Evolutionary conservation across 1,140 invertebrate genomes (phyloP), one percentile per base, ranked within the genome.

Genomic region (Piezodorus guildinii): DNA sequence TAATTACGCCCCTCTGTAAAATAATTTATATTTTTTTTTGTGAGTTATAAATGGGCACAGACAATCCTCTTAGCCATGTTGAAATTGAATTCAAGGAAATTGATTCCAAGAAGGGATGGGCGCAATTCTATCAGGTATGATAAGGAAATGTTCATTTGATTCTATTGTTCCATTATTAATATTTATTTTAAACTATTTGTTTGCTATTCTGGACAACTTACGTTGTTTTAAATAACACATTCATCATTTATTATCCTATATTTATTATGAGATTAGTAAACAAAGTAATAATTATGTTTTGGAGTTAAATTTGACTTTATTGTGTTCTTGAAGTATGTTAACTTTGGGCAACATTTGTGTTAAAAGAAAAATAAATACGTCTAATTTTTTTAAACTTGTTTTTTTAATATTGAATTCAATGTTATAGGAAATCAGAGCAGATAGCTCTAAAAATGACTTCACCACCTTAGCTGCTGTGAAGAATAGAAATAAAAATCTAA

Each of bases 401-500:
- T 30, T 30, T 30, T 30, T 30, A 30, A 30, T 30, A 9, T 30
- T 9, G 9, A 5, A 9, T 5, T 30, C 9, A 30, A 30, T 30
- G 70, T 78, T 78, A 68, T 74, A 85, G 81, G 78, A 77, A 73
- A 86, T 84, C 74, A 76, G 79, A 72, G 75, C 72, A 70, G 78
- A 81, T 72, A 84, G 81, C 71, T 75, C 74, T 62, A 82, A 77
- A 72, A 81, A 79, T 69, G 76, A 85, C 43, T 89, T 85, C 69
- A 82, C 84, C 45, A 84, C 79, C 68, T 74, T 80, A 54, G 90
- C 91, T 76, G 88, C 91, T 4, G 84, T 83, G 70, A 89, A 87
- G 72, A 79, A 83, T 52, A 80, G 86, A 72, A 95, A 94, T 73
- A 86, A 84, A 74, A 79, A 76, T 65, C 75, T 93, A 67, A 96